Evolutionary conservation across 2,888 invertebrate genomes (phyloP), one percentile per base, ranked within the genome.

Genomic region (Myopa testacea): DNA sequence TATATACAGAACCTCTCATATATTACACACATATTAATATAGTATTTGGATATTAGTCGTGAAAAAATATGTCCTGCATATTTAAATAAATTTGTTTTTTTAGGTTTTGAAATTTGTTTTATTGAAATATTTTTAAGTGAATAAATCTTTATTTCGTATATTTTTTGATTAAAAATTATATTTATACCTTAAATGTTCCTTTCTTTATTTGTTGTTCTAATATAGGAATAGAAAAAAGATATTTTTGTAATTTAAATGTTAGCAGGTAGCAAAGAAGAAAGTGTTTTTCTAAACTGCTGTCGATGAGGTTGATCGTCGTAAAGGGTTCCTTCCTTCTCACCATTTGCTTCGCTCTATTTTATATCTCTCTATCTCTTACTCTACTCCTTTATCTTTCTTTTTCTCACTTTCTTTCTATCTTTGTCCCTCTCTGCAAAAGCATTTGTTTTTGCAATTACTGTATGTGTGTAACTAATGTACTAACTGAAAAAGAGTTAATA

Each of bases 401-500:
- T 3, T n/a, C 26, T 10, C 65, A 65, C 37, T 65, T 10, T 38
- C 34, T 62, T 62, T 1, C 19, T 62, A 4, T 26, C 26, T 62
- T 3, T 62, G 3, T 62, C 8, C 38, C 60, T 4, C 45, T 72
- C 38, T 60, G 19, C 37, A 55, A 34, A 65, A 65, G 62, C 34
- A 19, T 60, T 45, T 40, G 58, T 37, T 71, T 68, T 60, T 52
- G 38, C 58, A 72, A 38, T 19, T 19, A 34, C 52, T 72, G 34
- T 65, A 26, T 37, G 34, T 52, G 34, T 50, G 10, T 67, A 8
- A n/a, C 52, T 65, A 34, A 75, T 65, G 74, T 65, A 55, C 52
- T 75, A 75, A 65, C 67, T 75, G 74, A 75, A 75, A 75, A 75
- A 75, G 65, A 73, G 65, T 67, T 75, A 75, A 75, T 75, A 67